Percentiles rank a stretch among this genome's conserved stretches.
These are phyloP conservation scores for Euura lappo DNA, from an alignment of 1,140 invertebrate genomes.

Conservation along the genomic window DNA sequence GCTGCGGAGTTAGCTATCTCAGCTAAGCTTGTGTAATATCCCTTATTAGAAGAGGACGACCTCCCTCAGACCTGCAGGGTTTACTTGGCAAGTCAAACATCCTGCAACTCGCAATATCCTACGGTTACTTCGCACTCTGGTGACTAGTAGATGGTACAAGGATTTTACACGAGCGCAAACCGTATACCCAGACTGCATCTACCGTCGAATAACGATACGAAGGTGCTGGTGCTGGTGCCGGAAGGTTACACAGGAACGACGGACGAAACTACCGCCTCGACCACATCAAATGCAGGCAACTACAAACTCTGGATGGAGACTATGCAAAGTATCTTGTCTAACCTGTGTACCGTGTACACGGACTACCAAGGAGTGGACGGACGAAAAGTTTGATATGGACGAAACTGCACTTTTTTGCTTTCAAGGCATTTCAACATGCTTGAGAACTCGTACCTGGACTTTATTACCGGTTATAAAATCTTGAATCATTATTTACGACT, in stretches of 20 bases:
- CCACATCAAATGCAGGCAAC: neutral
- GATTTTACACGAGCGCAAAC: neutral
- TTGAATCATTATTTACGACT: neutral
- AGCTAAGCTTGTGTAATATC: neutral
- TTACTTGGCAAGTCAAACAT: constrained; percentile 55
- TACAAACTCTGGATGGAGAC: neutral
- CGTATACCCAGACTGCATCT: neutral
- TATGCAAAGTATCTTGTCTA: neutral
- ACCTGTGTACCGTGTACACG: too few relatives aligned
- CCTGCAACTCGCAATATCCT: constrained; percentile 50
- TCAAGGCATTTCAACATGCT: neutral
- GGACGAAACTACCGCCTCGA: neutral
- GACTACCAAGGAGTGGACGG: neutral
- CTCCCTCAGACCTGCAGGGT: constrained; percentile 21
- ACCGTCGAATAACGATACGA: too few relatives aligned
- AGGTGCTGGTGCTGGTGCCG: neutral
- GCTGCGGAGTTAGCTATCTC: neutral
- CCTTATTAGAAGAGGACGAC: neutral
- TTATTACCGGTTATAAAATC: neutral
- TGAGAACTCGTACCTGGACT: neutral
- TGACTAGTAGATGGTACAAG: neutral
- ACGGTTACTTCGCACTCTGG: neutral
- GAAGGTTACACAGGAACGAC: neutral
- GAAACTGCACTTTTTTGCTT: neutral
- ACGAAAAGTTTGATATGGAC: neutral